Conservation (phyloP, 2,888 invertebrate species). For the Aethes cnicana region DNA sequence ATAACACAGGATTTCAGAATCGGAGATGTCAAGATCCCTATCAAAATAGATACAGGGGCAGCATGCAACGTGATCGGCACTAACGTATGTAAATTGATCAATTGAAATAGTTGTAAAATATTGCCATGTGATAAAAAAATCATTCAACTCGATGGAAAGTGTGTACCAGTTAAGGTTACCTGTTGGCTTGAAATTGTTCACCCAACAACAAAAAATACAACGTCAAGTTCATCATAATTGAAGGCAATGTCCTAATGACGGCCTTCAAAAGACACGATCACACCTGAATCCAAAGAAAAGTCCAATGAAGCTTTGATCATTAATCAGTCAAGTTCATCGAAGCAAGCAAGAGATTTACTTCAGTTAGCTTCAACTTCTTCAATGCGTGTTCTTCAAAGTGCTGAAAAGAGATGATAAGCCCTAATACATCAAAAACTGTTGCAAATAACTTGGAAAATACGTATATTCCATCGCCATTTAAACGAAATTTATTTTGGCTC, state of each 20-base stretch:
- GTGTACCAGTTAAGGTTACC: conserved; percentile 7
- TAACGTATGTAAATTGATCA: too few species aligned
- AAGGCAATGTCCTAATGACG: conserved; percentile 11
- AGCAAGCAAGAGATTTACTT: conserved; percentile 29
- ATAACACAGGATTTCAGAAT: too few species aligned
- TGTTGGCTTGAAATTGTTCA: conserved; percentile 13
- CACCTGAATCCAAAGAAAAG: conserved; percentile 30
- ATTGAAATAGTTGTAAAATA: conserved; percentile 1
- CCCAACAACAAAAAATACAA: conserved; percentile 13
- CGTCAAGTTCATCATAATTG: conserved; percentile 20
- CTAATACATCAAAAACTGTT: conserved; percentile 10
- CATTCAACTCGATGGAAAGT: conserved; percentile 17
- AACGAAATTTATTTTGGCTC: conserved; percentile 31
- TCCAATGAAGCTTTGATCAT: conserved; percentile 19
- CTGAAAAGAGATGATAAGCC: conserved; percentile 12
- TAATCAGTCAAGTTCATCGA: conserved; percentile 32
- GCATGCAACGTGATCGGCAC: too few species aligned
- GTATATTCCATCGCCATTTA: conserved; percentile 32
- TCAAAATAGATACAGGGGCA: too few species aligned
- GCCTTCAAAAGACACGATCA: conserved; percentile 26
- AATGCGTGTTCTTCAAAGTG: conserved; percentile 11
- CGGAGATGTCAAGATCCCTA: too few species aligned
- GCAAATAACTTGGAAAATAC: conserved; percentile 3
- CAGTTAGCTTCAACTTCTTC: conserved; percentile 20
- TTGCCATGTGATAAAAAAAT: conserved; percentile 16